Evolutionary conservation across 2,888 invertebrate genomes (phyloP), one percentile per base, ranked within the genome.

Genomic region (Meteorus colon): DNA sequence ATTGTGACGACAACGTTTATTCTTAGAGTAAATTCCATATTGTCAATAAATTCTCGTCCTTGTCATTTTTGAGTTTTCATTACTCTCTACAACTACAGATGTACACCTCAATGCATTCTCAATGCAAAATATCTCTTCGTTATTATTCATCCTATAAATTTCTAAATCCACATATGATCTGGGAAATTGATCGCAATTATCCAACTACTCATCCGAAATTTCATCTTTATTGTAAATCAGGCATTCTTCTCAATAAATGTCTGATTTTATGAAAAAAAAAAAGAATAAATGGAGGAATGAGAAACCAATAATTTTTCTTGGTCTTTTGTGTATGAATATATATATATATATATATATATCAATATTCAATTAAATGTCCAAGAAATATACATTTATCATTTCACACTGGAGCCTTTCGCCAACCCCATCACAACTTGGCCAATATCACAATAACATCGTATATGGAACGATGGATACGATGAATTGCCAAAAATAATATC

Each of bases 221-320:
- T 19, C 19, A 19, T 19, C n/a, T 55, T 55, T 2, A n/a, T 19
- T 55, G 8, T 8, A 55, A 2, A 19, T 55, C 55, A 19, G 19
- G 19, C n/a, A 19, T 55, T 19, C 2, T 55, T 8, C 19, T n/a
- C 19, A n/a, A 19, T 55, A 55, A 55, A 55, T 55, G 55, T 51
- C 51, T 5, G n/a, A 51, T 51, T n/a, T 51, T 4, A 51, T 19
- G n/a, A 24, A 24, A 24, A 24, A 75, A 77, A 70, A 65, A 34
- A 75, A 83, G 83, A 81, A 82, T 81, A 81, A 79, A 41, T 2
- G 41, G 12, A 0, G 12, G 41, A 41, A 12, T 41, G 12, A 41
- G 37, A 10, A 14, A 41, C 27, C 19, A 24, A 41, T 66, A 66
- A 66, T 66, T 41, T 41, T 19, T 19, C 41, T 24, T 66, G 24